Evolutionary conservation across 2,797 vertebrate species (phyloP).

Genomic region (Peromyscus attwateri): DNA sequence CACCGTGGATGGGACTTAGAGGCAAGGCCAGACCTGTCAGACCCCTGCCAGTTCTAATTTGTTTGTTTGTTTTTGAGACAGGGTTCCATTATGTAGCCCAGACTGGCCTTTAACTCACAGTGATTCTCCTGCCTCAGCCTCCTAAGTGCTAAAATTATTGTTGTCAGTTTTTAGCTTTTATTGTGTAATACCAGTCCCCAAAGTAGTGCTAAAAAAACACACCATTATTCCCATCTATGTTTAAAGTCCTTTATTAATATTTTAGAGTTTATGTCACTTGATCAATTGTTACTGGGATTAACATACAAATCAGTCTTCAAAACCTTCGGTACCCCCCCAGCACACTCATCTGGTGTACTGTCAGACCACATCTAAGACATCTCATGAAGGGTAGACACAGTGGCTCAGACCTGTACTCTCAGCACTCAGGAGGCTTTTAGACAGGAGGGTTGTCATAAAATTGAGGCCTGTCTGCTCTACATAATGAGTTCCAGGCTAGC

Average conservation of each 20-base stretch:
- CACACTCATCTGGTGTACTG: neutral
- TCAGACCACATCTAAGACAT: neutral
- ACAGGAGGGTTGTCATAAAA: neutral
- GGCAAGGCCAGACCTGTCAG: neutral
- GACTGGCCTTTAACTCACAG: neutral
- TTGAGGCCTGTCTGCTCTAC: neutral
- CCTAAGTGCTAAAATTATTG: neutral
- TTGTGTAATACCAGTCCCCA: neutral
- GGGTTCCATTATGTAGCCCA: neutral
- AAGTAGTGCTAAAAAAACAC: neutral
- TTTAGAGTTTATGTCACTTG: conserved; percentile 43
- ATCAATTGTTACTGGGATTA: neutral
- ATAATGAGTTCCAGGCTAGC: neutral
- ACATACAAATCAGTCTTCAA: conserved; percentile 39
- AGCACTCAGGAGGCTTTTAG: neutral
- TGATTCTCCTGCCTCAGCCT: neutral
- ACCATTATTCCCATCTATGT: neutral
- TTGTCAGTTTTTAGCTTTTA: neutral
- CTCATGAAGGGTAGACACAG: neutral
- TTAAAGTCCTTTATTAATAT: conserved; percentile 14
- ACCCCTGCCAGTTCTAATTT: neutral
- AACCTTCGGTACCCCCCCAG: neutral
- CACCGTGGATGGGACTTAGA: neutral
- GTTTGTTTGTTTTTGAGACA: neutral
- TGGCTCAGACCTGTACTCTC: neutral